phyloP scores from a whole-genome alignment of 2,888 invertebrate species.

The Amphipyra tragopoginis region DNA sequence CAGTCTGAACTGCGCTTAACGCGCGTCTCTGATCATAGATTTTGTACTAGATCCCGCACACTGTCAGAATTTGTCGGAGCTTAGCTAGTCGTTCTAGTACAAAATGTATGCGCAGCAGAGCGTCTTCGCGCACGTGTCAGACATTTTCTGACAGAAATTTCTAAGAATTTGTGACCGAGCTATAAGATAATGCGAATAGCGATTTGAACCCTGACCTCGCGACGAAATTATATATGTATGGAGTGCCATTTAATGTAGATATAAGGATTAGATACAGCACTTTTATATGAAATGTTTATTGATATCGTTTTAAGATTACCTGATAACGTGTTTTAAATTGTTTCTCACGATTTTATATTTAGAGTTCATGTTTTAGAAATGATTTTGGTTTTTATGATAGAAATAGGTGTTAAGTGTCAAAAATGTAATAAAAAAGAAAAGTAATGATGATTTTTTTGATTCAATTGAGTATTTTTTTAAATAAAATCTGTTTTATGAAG shows the following conservation, averaged over 20 bases:
- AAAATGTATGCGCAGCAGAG: too few species aligned
- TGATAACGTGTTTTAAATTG: conserved; percentile 26
- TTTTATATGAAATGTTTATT: conserved; percentile 29
- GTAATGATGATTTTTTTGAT: conserved; percentile 17
- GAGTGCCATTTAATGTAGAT: conserved; percentile 9
- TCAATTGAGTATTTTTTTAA: conserved; percentile 2
- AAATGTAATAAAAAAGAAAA: conserved; percentile 18
- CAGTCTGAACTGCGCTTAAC: too few species aligned
- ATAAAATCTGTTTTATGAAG: neutral
- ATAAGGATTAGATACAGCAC: conserved; percentile 28
- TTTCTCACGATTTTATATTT: conserved; percentile 27
- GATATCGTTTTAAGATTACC: conserved; percentile 20
- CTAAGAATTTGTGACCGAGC: too few species aligned
- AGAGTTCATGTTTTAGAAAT: conserved; percentile 22
- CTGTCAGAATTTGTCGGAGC: too few species aligned
- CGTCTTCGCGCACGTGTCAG: too few species aligned
- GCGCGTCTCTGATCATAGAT: too few species aligned
- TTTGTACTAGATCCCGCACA: too few species aligned
- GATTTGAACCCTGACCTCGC: conserved; percentile 26
- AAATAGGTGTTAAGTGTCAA: conserved; percentile 22
- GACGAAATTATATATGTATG: conserved; percentile 28
- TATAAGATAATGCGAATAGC: too few species aligned
- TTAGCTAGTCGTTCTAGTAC: too few species aligned
- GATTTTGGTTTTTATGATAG: conserved; percentile 29
- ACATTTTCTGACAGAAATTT: too few species aligned